These are phyloP conservation scores for Selenia dentaria DNA, from an alignment of 2,888 invertebrate species.

Conservation along the genomic window DNA sequence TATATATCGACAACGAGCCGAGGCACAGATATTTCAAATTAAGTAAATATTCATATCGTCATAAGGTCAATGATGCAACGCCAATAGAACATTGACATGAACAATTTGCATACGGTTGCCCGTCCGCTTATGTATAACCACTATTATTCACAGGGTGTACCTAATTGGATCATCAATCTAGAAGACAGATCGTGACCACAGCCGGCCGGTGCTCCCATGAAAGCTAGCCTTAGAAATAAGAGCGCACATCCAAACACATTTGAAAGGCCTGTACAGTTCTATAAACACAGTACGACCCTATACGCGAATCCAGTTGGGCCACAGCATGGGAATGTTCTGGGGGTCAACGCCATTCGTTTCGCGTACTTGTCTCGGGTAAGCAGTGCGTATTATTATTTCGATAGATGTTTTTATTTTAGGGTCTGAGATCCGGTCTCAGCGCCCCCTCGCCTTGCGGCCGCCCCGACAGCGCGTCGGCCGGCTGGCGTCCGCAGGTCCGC, in stretches of 20 bases:
- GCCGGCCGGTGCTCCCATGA: constrained; percentile 53
- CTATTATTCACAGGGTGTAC: no score
- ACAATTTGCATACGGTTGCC: no score
- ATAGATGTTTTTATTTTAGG: constrained; percentile 84
- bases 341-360: constrained; percentile 82
- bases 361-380: constrained; percentile 79
- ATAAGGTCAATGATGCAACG: no score
- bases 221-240: constrained; percentile 76
- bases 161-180: constrained; percentile 13
- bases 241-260: constrained; percentile 75
- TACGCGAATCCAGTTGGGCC: constrained; percentile 76
- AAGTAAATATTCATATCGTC: no score
- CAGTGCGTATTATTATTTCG: constrained; percentile 82
- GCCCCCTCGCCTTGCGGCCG: constrained; percentile 73
- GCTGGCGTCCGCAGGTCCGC: constrained; percentile 45
- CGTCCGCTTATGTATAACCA: no score
- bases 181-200: constrained; percentile 17
- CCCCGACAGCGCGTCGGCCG: no score
- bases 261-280: constrained; percentile 73
- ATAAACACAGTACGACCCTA: constrained; percentile 68
- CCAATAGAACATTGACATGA: no score
- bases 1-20: no score
- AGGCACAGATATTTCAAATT: no score
- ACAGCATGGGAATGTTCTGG: constrained; percentile 80
- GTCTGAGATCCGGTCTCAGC: constrained; percentile 81